Conservation (phyloP, 2,888 invertebrate genomes). For the Heliconius cydno region DNA sequence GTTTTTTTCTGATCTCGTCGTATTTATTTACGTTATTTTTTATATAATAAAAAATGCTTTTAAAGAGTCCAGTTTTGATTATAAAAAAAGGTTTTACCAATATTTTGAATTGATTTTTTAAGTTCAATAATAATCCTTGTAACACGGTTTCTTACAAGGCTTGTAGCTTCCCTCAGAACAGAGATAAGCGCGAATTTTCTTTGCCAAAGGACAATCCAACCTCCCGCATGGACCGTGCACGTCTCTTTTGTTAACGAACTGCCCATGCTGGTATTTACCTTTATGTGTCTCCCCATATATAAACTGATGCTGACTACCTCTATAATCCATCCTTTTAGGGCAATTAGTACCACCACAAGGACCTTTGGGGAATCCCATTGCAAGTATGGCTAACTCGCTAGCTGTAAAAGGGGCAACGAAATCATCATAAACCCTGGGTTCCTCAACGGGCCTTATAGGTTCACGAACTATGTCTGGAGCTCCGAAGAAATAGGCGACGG, state of each 20-base stretch:
- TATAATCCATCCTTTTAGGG: slow-evolving; percentile 73
- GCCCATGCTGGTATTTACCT: slow-evolving; percentile 74
- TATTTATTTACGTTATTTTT: slow-evolving; percentile 33
- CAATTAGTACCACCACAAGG: slow-evolving; percentile 80
- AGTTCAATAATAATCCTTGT: slow-evolving; percentile 57
- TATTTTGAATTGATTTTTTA: neutral
- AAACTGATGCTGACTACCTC: slow-evolving; percentile 77
- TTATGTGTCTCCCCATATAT: slow-evolving; percentile 71
- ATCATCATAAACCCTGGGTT: slow-evolving; percentile 65
- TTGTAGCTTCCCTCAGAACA: slow-evolving; percentile 74
- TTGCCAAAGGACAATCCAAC: slow-evolving; percentile 76
- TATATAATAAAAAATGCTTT: too few species aligned
- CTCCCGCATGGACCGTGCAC: slow-evolving; percentile 78
- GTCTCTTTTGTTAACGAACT: slow-evolving; percentile 76
- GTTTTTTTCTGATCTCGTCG: slow-evolving; percentile 39
- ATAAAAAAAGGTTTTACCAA: slow-evolving; percentile 19
- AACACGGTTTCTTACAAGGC: slow-evolving; percentile 74
- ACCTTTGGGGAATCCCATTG: slow-evolving; percentile 80
- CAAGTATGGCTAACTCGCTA: slow-evolving; percentile 73
- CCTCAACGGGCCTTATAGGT: slow-evolving; percentile 65
- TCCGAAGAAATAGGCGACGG: slow-evolving; percentile 74
- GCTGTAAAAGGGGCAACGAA: slow-evolving; percentile 72
- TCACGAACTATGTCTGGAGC: slow-evolving; percentile 74
- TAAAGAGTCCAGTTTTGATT: slow-evolving; percentile 16
- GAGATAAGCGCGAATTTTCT: slow-evolving; percentile 68